Evolutionary conservation across 2,888 invertebrate genomes (phyloP), one percentile per base, ranked within the genome.

Genomic region (Lasioglossum malachurum): DNA sequence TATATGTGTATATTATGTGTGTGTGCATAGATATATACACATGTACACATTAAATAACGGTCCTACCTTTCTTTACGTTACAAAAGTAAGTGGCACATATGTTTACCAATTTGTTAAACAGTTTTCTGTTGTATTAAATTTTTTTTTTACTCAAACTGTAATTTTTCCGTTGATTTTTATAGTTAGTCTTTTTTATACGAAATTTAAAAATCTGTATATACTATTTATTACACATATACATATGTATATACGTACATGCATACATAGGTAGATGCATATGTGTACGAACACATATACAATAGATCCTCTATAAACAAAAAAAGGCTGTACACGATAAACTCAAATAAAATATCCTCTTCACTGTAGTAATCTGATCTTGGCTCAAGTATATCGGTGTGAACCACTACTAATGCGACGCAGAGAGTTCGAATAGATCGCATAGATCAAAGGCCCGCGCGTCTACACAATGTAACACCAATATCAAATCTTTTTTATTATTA

Each of bases 51-150:
- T 23, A 23, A 35, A 35, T 0, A 31, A 44, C 31, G 38, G 71
- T 75, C 67, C 67, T 87, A 83, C 78, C 76, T 78, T 75, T 72
- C 2, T 69, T 35, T 23, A 69, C 38, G 3, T 38, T 35, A 23
- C 12, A 69, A 35, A 69, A 23, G 5, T 38, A 12, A 69, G 38
- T 16, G 12, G 10, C 35, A 67, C 7, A 67, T 35, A 5, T 67
- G 19, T 31, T 67, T 67, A 67, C 7, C 16, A 27, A 69, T 38
- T 67, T 14, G 35, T 67, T 16, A 16, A 67, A 67, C 67, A 60
- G 14, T 8, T 31, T 67, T 35, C 31, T 38, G 69, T 38, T 69
- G 16, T 31, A 16, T 31, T 19, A 64, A 31, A 31, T 19, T 31
- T 19, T 31, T 16, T 64, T 64, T 31, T 64, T 64, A 64, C 16